These are phyloP conservation scores for Aphrophora alni DNA, from an alignment of 2,888 invertebrate genomes.

Conservation along the genomic window DNA sequence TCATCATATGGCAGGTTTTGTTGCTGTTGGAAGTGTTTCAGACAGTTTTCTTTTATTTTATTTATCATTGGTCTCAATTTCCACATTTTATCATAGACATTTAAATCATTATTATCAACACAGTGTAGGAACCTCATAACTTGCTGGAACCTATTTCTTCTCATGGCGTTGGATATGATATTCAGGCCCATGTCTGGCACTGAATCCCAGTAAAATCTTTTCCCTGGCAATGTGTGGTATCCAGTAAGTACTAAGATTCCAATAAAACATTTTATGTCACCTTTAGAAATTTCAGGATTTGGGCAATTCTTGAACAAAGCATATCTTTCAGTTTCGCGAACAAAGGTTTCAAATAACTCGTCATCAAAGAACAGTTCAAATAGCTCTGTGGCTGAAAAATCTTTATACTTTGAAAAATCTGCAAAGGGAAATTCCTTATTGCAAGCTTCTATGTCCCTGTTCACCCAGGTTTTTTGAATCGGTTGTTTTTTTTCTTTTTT, in stretches of 20 bases:
- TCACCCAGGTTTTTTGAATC: background rate
- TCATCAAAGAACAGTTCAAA: constrained; percentile 3
- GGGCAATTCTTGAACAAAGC: constrained; percentile 43
- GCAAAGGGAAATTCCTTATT: background rate
- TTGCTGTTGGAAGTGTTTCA: constrained; percentile 43
- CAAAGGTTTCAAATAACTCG: constrained; percentile 39
- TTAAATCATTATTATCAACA: constrained; percentile 48
- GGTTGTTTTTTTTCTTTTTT: background rate
- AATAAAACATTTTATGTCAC: constrained; percentile 34
- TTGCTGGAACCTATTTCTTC: constrained; percentile 47
- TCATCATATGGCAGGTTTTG: constrained; percentile 48
- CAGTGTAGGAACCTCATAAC: constrained; percentile 50
- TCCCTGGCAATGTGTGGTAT: constrained; percentile 46
- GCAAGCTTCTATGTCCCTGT: constrained; percentile 2
- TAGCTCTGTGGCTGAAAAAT: background rate
- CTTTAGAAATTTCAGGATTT: constrained; percentile 40
- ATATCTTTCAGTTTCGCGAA: constrained; percentile 41
- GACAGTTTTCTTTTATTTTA: constrained; percentile 46
- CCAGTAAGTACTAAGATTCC: constrained; percentile 46
- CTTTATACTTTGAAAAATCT: constrained; percentile 2
- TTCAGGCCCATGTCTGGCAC: constrained; percentile 44
- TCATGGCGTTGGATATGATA: constrained; percentile 44
- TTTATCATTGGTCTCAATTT: constrained; percentile 49
- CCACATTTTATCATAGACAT: constrained; percentile 49
- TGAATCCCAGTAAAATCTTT: constrained; percentile 28